Base-by-base conservation (phyloP, 1,140 invertebrate genomes). In the Vanessa tameamea region DNA sequence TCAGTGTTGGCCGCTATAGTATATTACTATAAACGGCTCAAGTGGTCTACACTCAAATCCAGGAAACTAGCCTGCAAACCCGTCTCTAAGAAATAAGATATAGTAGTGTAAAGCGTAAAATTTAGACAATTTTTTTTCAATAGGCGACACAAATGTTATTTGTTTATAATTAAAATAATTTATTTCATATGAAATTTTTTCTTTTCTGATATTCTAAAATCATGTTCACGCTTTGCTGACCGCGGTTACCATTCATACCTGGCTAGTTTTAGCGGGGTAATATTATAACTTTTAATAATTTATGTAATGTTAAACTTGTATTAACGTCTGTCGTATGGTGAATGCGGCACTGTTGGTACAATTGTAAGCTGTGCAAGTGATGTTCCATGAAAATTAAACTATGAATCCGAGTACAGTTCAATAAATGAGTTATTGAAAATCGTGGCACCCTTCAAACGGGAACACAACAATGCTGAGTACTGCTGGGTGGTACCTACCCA, bases 1-100 rank as follows among this genome's bases (percentile, higher is more conserved):
- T 76, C 93, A n/a, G 82, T 95, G 65, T 87, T 95, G 6, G 80
- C 85, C 48, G 93, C 79, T 66, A 83, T 96, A 16, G 73, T 94
- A n/a, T 97, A 95, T 90, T 98, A 98, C 92, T 93, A 95, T 87
- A 99, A 99, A 93, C 95, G 96, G 83, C 96, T 97, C 92, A 98
- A 97, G 93, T 99, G 97, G 96, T 91, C 95, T 8, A 89, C 94
- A 43, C 70, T 99, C 57, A 99, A 99, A 92, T 95, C 94, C 72
- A 95, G 97, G 86, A 98, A 98, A 93, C 90, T 98, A 87, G 95
- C 95, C 78, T 98, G 95, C 93, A 95, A 95, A 85, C 96, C 96
- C 70, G 85, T 90, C 76, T 85, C 89, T 88, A 92, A 91, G 86
- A 91, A 92, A 85, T 92, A 91, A 90, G 83, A 50, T 47, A 53